A percentile compares a stretch with the other conserved stretches of the same genome.
These are phyloP conservation scores for Pimpla rufipes DNA, from an alignment of 2,888 invertebrate species.

Conservation along the genomic window DNA sequence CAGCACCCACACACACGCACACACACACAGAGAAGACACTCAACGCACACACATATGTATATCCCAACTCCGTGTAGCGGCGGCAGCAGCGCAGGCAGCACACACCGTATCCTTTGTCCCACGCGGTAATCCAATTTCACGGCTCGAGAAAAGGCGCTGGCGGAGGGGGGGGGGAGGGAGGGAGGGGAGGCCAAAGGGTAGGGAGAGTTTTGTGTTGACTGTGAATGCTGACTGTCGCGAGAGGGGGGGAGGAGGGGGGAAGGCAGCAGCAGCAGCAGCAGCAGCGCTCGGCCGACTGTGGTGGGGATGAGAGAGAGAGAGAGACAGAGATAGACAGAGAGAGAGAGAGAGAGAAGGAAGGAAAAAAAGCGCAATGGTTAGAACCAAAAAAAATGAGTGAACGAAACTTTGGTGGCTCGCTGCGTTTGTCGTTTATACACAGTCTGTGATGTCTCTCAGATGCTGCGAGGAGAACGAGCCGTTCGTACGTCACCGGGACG, in stretches of 20 bases:
- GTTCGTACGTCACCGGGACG: conserved; percentile 49
- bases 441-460: background rate
- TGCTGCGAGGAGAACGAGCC: conserved; percentile 32
- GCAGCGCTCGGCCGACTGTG: no score
- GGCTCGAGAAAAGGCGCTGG: conserved; percentile 65
- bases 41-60: conserved; percentile 37
- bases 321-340: background rate
- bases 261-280: no score
- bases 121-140: conserved; percentile 75
- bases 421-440: conserved; percentile 19
- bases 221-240: conserved; percentile 50
- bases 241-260: no score
- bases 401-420: conserved; percentile 18
- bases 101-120: conserved; percentile 77
- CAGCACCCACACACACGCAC: background rate
- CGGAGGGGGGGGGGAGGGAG: background rate
- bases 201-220: conserved; percentile 51
- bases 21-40: background rate
- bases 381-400: conserved; percentile 16
- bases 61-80: conserved; percentile 56
- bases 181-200: background rate
- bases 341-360: background rate
- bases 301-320: conserved; percentile 13
- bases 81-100: conserved; percentile 63
- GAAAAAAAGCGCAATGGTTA: background rate